These are phyloP conservation scores for Micoletzkya japonica DNA, from an alignment of 2,888 invertebrate genomes.

Conservation along the genomic window DNA sequence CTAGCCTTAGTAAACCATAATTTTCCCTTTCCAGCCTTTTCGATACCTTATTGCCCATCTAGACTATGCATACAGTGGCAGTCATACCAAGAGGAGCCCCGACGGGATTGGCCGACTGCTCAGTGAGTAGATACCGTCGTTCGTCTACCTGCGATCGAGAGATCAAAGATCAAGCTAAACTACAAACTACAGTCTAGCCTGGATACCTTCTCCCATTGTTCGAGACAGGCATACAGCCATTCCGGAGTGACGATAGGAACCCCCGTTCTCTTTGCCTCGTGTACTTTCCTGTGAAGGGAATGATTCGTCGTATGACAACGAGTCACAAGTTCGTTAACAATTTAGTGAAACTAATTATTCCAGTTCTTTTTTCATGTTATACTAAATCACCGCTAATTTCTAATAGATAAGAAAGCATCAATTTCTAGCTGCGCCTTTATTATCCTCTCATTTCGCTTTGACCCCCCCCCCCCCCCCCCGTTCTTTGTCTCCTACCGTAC, in stretches of 20 bases:
- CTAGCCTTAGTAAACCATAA: too few relatives aligned
- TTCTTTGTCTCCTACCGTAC: neutral
- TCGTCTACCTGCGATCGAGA: slow-evolving; percentile 1
- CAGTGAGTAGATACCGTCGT: slow-evolving; percentile 4
- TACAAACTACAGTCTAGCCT: too few relatives aligned
- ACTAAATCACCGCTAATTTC: neutral
- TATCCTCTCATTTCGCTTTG: neutral
- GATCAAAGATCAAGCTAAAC: slow-evolving; percentile 1
- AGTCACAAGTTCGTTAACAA: neutral
- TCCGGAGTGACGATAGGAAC: slow-evolving; percentile 51
- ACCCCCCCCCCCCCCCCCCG: neutral
- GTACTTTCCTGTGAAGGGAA: slow-evolving; percentile 51
- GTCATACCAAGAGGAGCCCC: slow-evolving; percentile 13
- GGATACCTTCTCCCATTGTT: slow-evolving; percentile 51
- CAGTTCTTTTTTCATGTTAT: neutral
- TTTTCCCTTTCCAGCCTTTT: too few relatives aligned
- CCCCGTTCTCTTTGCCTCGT: slow-evolving; percentile 39
- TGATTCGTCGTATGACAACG: neutral
- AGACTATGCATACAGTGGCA: too few relatives aligned
- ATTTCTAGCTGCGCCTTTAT: neutral
- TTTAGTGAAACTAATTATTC: neutral
- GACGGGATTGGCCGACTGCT: slow-evolving; percentile 3
- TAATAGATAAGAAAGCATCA: too few relatives aligned
- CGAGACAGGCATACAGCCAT: slow-evolving; percentile 55
- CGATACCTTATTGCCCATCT: too few relatives aligned